These are phyloP conservation scores for Agelastica alni DNA, from an alignment of 2,888 invertebrate genomes.

Conservation along the genomic window DNA sequence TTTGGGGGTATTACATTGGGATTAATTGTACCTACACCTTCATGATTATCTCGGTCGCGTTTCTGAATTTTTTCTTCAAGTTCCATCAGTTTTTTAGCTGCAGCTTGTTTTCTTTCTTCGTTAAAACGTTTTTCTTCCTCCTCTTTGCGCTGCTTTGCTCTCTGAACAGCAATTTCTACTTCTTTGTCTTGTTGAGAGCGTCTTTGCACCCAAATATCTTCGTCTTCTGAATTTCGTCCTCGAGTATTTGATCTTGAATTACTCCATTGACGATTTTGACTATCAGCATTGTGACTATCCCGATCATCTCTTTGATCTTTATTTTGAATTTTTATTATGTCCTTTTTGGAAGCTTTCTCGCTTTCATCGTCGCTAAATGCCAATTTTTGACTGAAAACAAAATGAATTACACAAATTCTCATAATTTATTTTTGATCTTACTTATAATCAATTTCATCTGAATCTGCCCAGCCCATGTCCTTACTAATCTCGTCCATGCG, in stretches of 20 bases:
- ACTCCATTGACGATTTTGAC: slow-evolving; percentile 42
- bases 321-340: slow-evolving; percentile 32
- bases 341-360: slow-evolving; percentile 40
- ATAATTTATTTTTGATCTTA: slow-evolving; percentile 47
- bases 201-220: slow-evolving; percentile 34
- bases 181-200: slow-evolving; percentile 59
- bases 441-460: slow-evolving; percentile 94
- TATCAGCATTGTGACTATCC: slow-evolving; percentile 28
- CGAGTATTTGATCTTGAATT: slow-evolving; percentile 36
- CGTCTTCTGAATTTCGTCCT: slow-evolving; percentile 53
- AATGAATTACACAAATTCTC: slow-evolving; percentile 4
- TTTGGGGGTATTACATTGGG: slow-evolving; percentile 53
- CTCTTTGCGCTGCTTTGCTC: slow-evolving; percentile 83
- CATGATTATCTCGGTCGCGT: slow-evolving; percentile 61
- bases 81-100: slow-evolving; percentile 70
- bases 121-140: slow-evolving; percentile 83
- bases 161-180: slow-evolving; percentile 78
- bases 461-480: slow-evolving; percentile 90
- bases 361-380: slow-evolving; percentile 93
- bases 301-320: slow-evolving; percentile 32
- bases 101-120: slow-evolving; percentile 63
- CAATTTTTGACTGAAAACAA: slow-evolving; percentile 74
- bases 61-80: slow-evolving; percentile 68
- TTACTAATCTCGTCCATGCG: slow-evolving; percentile 89
- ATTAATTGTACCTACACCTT: slow-evolving; percentile 56